phyloP scores from a whole-genome alignment of 1,140 invertebrate genomes.

The Drosophila quadrilineata region DNA sequence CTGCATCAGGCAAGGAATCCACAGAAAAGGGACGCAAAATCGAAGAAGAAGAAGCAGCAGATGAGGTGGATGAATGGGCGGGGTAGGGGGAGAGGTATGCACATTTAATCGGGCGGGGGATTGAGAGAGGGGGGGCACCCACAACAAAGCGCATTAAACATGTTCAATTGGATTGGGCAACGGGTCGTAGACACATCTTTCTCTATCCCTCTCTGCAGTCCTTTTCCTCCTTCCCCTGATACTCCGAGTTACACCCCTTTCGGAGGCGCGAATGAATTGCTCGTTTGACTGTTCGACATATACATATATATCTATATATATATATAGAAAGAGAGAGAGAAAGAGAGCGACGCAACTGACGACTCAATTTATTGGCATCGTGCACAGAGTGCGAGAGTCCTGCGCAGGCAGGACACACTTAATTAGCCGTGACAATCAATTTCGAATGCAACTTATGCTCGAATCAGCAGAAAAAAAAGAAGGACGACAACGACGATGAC shows the following conservation, averaged over 20 bases:
- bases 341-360: constrained; percentile 45
- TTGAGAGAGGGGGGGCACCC: constrained; percentile 60
- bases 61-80: no score
- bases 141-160: constrained; percentile 77
- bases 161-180: constrained; percentile 54
- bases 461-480: constrained; percentile 71
- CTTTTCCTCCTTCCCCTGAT: no score
- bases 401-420: constrained; percentile 68
- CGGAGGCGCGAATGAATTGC: constrained; percentile 58
- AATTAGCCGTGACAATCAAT: constrained; percentile 82
- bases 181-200: constrained; percentile 14
- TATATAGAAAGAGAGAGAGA: background rate
- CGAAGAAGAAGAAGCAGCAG: no score
- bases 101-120: no score
- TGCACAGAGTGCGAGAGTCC: constrained; percentile 9
- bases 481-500: background rate
- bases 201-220: no score
- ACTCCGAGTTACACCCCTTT: constrained; percentile 69
- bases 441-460: constrained; percentile 81
- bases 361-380: constrained; percentile 79
- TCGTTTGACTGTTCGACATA: constrained; percentile 40
- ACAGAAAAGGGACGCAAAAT: no score
- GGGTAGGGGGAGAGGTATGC: no score
- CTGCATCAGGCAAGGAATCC: no score
- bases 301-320: no score